Base-by-base conservation (phyloP, 2,888 invertebrate species). In the Apocheima hispidaria region DNA sequence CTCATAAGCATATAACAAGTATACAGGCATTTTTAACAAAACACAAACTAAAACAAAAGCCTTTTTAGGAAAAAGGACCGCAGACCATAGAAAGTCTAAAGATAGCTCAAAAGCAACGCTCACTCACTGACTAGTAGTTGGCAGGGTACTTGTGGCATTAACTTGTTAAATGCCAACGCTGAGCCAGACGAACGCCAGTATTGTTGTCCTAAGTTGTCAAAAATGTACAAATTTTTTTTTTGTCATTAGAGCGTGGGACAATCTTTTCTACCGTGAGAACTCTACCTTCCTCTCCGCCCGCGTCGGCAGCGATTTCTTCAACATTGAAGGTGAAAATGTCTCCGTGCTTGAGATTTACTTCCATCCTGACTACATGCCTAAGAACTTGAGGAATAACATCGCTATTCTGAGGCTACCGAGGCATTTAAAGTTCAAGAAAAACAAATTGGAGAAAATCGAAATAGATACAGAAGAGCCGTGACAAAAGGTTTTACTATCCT, bases 221-320 rank as follows among this genome's bases (percentile, higher is more conserved):
- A 44, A 12, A 9, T 38, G 2, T 30, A 21, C n/a, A n/a, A n/a
- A n/a, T n/a, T n/a, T n/a, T n/a, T n/a, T n/a, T n/a, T n/a, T n/a
- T n/a, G n/a, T n/a, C n/a, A 54, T 4, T 64, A 90, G 90, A 43
- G 88, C 87, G 0, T 86, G 83, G 79, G 90, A 90, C 70, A 91
- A 90, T 55, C 82, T 88, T 0, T 85, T 89, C 65, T 90, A 81
- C 64, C 83, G 89, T 0, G 90, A 90, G 61, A 90, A 90, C 54
- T 90, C 90, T 0, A 75, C 83, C 0, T 88, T 88, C 41, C 81
- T 86, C n/a, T 80, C 90, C 1, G 85, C 86, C 1, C 77, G 86
- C 12, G 75, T 90, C 0, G 91, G 91, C 7, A 87, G 85, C 65
- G 78, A 78, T n/a, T 84, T 78, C 62, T 84, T 81, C 68, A 75